phyloP scores from a whole-genome alignment of 2,797 vertebrate genomes.

The Coccyzus lansbergi region DNA sequence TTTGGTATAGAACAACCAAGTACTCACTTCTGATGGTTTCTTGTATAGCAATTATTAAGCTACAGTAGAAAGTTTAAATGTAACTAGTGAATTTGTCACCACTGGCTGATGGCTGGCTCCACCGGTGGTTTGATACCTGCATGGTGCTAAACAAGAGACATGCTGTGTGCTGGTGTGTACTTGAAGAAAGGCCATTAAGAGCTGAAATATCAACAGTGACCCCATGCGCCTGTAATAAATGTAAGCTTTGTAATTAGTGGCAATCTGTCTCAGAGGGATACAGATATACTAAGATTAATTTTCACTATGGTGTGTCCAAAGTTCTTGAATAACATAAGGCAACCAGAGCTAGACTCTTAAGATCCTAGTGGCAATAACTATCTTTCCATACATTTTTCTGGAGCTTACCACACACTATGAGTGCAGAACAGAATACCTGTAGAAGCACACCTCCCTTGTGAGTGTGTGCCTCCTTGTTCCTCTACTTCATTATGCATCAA shows the following conservation, averaged over 20 bases:
- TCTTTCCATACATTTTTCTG: background rate
- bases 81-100: conserved; percentile 2
- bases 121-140: conserved; percentile 9
- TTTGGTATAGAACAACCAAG: background rate
- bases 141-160: background rate
- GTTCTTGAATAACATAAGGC: background rate
- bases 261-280: conserved; percentile 28
- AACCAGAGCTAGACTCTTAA: background rate
- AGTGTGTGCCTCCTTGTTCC: background rate
- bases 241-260: conserved; percentile 58
- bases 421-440: background rate
- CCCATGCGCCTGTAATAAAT: conserved; percentile 55
- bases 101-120: background rate
- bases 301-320: background rate
- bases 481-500: background rate
- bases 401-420: background rate
- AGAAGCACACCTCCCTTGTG: background rate
- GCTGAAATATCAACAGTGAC: conserved; percentile 43
- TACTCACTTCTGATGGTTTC: background rate
- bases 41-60: background rate
- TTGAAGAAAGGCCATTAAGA: conserved; percentile 34
- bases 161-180: conserved; percentile 24
- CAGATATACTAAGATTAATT: conserved; percentile 47
- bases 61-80: conserved; percentile 1
- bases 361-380: background rate